Conservation (phyloP, 2,113 vertebrate species). For the Ictidomys tridecemlineatus region DNA sequence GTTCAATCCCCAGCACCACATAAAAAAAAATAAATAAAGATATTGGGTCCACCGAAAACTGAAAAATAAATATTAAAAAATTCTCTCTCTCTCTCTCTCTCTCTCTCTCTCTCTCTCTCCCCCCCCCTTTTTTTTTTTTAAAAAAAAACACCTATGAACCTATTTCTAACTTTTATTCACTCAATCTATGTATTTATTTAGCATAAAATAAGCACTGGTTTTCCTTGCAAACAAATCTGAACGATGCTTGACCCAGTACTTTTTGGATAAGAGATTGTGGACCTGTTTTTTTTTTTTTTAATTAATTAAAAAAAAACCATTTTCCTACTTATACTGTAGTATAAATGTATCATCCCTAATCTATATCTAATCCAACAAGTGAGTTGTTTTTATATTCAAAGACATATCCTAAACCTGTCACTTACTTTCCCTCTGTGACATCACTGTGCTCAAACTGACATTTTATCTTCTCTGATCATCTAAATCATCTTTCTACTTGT, state of each 20-base stretch:
- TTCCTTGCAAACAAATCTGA: background rate
- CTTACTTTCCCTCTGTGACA: background rate
- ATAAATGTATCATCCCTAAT: background rate
- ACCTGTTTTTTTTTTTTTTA: background rate
- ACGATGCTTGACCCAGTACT: background rate
- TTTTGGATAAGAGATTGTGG: background rate
- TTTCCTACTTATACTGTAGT: background rate
- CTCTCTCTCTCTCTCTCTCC: no score
- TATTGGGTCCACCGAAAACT: no score
- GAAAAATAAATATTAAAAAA: no score
- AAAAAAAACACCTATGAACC: no score
- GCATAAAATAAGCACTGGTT: background rate
- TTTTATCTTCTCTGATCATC: background rate
- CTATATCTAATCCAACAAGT: background rate
- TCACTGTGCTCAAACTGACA: background rate
- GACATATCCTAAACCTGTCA: background rate
- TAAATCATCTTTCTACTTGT: background rate
- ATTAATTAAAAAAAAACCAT: no score
- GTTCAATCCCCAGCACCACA: no score
- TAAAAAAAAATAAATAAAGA: no score
- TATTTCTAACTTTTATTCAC: background rate
- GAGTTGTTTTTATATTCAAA: background rate
- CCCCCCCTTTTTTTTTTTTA: no score
- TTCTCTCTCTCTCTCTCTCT: no score
- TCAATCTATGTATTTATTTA: background rate